Base-by-base conservation (phyloP, 1,140 invertebrate species). In the Portunus trituberculatus region DNA sequence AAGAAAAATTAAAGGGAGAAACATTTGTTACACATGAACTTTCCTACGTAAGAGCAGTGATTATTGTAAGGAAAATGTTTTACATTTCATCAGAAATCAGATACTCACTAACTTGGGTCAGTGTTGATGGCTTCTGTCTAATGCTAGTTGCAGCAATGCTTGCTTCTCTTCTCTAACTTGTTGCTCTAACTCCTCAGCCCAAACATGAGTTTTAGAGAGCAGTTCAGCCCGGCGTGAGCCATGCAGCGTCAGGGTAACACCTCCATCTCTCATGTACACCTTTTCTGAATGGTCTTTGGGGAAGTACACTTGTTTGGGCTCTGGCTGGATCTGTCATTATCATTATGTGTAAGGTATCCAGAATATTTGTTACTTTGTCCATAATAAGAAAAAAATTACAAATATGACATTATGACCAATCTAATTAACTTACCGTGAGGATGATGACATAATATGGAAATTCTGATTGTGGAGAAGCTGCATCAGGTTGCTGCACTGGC, bases 361-460 rank as follows among this genome's bases (percentile, higher is more conserved):
- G n/a, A 76, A 76, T 8, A 76, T 76, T n/a, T 39, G 1, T 39
- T 10, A 59, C 12, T 59, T 59, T 59, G 52, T 59, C 16, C 52
- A 4, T 59, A 59, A 2, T 59, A 20, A 59, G 8, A 59, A 59
- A 59, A 59, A 20, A 14, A 59, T 59, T 4, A 59, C 8, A 76
- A 7, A n/a, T 20, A 76, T 76, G 1, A 76, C n/a, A 76, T 76
- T 25, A 76, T n/a, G n/a, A 76, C 25, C 25, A 76, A n/a, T 76
- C n/a, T 20, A 25, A 32, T 1, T 29, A 88, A 46, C 92, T 93
- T 46, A 93, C 92, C n/a, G 92, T 93, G 32, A 93, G 29, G 28
- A 93, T 86, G 39, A 93, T 46, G 14, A 93, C 39, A 31, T 46
- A 93, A 86, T 32, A 76, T 12, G 39, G 32, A 48, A 76, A 76